phyloP scores from a whole-genome alignment of 2,888 invertebrate species.

The Conistra vaccinii region DNA sequence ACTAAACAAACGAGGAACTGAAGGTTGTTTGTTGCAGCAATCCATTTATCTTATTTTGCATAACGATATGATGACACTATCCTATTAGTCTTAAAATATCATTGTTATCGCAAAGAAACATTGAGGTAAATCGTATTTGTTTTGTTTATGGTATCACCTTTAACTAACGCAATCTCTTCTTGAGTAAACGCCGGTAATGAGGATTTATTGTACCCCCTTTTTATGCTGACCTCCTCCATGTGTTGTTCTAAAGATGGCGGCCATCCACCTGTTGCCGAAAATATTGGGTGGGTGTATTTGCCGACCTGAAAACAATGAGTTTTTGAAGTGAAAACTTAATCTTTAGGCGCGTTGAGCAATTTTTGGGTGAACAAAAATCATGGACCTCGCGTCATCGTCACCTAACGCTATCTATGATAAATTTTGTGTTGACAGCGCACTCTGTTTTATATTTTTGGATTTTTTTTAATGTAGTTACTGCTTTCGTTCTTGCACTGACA shows the following conservation, averaged over 20 bases:
- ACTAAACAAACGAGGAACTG: not conserved
- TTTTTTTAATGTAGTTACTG: too few species aligned
- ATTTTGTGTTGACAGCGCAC: too few species aligned
- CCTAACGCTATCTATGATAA: too few species aligned
- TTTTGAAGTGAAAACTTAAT: too few species aligned
- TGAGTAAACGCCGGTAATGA: conserved; percentile 85
- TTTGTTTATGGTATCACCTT: conserved; percentile 53
- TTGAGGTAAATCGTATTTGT: not conserved
- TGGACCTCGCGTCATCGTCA: too few species aligned
- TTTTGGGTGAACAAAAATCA: too few species aligned
- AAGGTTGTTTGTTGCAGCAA: not conserved
- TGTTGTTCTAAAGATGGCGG: conserved; percentile 82
- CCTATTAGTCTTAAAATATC: not conserved
- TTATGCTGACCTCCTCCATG: conserved; percentile 79
- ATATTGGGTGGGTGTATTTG: conserved; percentile 85
- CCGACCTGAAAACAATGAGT: conserved; percentile 13
- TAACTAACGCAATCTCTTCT: conserved; percentile 82
- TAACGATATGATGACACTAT: not conserved
- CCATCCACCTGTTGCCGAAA: conserved; percentile 86
- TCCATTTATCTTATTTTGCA: not conserved
- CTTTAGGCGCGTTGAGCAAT: too few species aligned
- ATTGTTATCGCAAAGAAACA: not conserved
- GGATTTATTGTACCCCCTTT: conserved; percentile 81
- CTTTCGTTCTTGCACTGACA: too few species aligned
- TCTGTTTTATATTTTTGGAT: too few species aligned